Conservation (phyloP, 2,797 vertebrate genomes). For the Peromyscus nudipes region DNA sequence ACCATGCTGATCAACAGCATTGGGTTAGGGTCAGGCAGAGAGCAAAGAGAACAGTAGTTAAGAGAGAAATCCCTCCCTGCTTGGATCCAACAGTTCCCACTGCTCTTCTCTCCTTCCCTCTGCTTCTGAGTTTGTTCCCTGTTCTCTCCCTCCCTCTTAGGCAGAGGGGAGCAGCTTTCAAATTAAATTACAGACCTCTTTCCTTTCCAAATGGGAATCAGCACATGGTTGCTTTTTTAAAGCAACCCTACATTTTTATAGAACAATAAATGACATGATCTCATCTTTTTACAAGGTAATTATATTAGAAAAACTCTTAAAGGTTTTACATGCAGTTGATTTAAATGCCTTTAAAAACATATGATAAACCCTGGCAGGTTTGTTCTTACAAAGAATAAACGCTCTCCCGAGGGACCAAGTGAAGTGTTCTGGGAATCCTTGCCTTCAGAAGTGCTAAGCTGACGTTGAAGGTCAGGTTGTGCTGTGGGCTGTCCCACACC, state of each 20-base stretch:
- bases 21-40: constrained; percentile 24
- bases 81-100: neutral
- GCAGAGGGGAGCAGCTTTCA: constrained; percentile 62
- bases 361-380: constrained; percentile 71
- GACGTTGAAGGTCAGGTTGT: neutral
- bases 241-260: constrained; percentile 70
- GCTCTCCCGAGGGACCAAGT: constrained; percentile 61
- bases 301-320: constrained; percentile 77
- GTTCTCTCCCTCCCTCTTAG: constrained; percentile 19
- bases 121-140: neutral
- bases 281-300: constrained; percentile 79
- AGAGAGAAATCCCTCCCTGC: neutral
- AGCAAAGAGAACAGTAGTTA: constrained; percentile 59
- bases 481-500: neutral
- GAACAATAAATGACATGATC: constrained; percentile 80
- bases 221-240: neutral
- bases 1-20: constrained; percentile 46
- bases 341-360: constrained; percentile 77
- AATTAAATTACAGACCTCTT: constrained; percentile 67
- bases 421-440: constrained; percentile 61
- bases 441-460: constrained; percentile 49
- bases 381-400: constrained; percentile 69
- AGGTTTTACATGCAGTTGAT: constrained; percentile 70
- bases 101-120: neutral
- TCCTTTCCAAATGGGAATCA: constrained; percentile 71